phyloP scores from a whole-genome alignment of 2,113 vertebrate genomes.

The Dasypus novemcinctus region DNA sequence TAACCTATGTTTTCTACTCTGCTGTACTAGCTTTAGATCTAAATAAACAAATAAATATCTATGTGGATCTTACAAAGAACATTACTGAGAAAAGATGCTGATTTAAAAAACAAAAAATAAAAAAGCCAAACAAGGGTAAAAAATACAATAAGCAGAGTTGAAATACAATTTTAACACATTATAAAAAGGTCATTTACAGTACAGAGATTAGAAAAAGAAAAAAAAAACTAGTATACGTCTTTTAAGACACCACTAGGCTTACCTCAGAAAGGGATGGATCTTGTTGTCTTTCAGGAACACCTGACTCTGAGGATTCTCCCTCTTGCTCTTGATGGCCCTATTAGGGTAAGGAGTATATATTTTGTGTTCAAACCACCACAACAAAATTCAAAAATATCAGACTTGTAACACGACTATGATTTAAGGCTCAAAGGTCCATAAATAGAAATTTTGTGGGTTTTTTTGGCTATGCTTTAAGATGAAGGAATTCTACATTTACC shows the following conservation, averaged over 20 bases:
- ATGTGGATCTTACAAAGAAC: slow-evolving; percentile 5
- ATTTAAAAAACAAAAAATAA: slow-evolving; percentile 4
- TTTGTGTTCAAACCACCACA: neutral
- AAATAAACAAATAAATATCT: slow-evolving; percentile 1
- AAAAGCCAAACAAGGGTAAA: neutral
- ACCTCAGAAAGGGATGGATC: slow-evolving; percentile 67
- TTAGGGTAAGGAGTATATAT: slow-evolving; percentile 47
- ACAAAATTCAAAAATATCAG: slow-evolving; percentile 55
- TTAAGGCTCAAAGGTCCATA: slow-evolving; percentile 10
- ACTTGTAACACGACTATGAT: neutral
- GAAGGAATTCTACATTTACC: slow-evolving; percentile 20
- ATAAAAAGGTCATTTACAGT: neutral
- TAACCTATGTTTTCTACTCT: neutral
- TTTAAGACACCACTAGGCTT: slow-evolving; percentile 26
- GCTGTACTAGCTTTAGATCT: neutral
- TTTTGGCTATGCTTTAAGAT: slow-evolving; percentile 27
- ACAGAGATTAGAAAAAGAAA: neutral
- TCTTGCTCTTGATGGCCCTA: slow-evolving; percentile 67
- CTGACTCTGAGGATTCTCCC: slow-evolving; percentile 60
- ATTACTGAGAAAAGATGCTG: neutral
- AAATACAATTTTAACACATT: neutral
- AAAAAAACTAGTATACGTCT: neutral
- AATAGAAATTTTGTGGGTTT: slow-evolving; percentile 6
- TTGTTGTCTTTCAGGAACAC: slow-evolving; percentile 57
- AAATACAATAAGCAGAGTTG: neutral